These are phyloP conservation scores for Papilio gigon DNA, from an alignment of 2,888 invertebrate genomes.

Conservation along the genomic window DNA sequence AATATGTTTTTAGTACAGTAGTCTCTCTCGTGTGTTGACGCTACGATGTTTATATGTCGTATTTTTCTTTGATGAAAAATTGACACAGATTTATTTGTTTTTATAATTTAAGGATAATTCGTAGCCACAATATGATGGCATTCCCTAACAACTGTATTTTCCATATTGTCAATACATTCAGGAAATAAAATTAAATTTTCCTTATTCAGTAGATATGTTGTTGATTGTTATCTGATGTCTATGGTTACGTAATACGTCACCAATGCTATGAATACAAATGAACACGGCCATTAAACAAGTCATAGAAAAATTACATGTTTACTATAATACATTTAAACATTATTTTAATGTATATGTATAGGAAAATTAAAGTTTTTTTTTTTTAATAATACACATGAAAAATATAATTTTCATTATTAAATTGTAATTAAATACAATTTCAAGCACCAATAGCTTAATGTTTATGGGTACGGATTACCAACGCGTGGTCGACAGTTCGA, in stretches of 20 bases:
- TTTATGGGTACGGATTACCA: too few species aligned
- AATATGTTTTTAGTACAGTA: too few species aligned
- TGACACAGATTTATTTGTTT: too few species aligned
- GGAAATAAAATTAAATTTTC: too few species aligned
- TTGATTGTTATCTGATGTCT: constrained; percentile 11
- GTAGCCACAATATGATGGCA: too few species aligned
- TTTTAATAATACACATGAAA: neutral
- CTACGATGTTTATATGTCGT: too few species aligned
- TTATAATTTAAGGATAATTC: too few species aligned
- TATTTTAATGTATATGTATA: neutral
- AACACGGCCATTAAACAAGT: constrained; percentile 1
- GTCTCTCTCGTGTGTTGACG: too few species aligned
- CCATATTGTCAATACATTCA: too few species aligned
- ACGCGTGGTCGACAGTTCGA: too few species aligned
- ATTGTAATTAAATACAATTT: neutral
- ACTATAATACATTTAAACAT: neutral
- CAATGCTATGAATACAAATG: constrained; percentile 18
- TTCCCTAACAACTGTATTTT: too few species aligned
- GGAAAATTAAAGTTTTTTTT: neutral
- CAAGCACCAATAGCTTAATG: neutral
- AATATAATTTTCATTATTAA: neutral
- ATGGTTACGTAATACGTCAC: constrained; percentile 11
- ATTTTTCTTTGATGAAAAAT: too few species aligned
- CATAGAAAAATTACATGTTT: constrained; percentile 6
- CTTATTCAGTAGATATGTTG: neutral